These are phyloP conservation scores for Trissolcus japonicus DNA, from an alignment of 2,888 invertebrate species.

Conservation along the genomic window DNA sequence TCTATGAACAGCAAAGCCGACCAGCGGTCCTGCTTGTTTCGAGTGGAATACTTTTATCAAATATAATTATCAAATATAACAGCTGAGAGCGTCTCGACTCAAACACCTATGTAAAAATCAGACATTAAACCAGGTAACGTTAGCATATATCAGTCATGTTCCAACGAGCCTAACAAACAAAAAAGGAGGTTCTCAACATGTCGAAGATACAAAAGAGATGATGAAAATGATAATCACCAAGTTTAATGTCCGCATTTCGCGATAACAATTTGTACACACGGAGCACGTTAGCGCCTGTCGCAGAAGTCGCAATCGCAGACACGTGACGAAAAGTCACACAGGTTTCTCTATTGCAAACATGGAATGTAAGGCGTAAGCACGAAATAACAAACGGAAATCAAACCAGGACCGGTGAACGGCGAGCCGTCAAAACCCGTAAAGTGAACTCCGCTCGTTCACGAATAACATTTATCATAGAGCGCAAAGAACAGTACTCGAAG, in stretches of 20 bases:
- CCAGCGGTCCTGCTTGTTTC: constrained; percentile 24
- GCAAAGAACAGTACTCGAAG: constrained; percentile 32
- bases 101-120: constrained; percentile 4
- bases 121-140: constrained; percentile 29
- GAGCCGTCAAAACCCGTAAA: constrained; percentile 46
- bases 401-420: constrained; percentile 7
- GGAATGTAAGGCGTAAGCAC: constrained; percentile 26
- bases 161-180: no score
- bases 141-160: constrained; percentile 20
- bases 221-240: constrained; percentile 10
- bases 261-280: constrained; percentile 8
- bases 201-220: constrained; percentile 5
- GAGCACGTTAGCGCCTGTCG: background rate
- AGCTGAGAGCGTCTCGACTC: constrained; percentile 3
- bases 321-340: constrained; percentile 1
- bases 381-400: constrained; percentile 8
- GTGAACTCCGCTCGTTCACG: constrained; percentile 30
- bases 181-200: no score
- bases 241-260: constrained; percentile 20
- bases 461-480: constrained; percentile 42
- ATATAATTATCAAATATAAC: constrained; percentile 11
- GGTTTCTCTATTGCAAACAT: background rate
- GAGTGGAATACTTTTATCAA: constrained; percentile 6
- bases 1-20: constrained; percentile 51
- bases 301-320: background rate